Conservation (phyloP, 2,113 vertebrate species). For the Etia nguti region DNA sequence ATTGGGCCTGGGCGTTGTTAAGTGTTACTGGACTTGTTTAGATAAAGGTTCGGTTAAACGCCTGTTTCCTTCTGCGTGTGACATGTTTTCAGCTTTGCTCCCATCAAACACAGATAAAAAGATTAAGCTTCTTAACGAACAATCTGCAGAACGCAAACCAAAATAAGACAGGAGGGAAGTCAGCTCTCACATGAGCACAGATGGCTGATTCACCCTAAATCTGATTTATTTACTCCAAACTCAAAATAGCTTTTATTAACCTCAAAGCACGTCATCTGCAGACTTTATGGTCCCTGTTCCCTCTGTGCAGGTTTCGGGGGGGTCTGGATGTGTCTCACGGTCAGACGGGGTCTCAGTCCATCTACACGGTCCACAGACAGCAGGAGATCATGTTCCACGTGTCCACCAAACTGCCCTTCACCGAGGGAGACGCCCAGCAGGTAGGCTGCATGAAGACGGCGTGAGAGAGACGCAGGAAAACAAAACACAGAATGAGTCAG, state of each 20-base stretch:
- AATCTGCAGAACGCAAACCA: not conserved
- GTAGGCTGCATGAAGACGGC: conserved; percentile 57
- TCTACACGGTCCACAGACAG: conserved; percentile 87
- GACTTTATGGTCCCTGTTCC: fast-evolving
- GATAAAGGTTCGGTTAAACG: not conserved
- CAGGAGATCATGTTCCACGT: conserved; percentile 97
- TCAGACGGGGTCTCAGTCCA: conserved; percentile 88
- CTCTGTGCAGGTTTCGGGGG: conserved; percentile 81
- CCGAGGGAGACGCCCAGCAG: conserved; percentile 89
- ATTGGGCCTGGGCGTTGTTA: not conserved
- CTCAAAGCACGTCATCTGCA: not conserved
- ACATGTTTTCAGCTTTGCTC: not conserved
- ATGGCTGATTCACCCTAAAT: not conserved
- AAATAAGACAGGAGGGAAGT: not conserved
- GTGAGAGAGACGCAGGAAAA: not conserved
- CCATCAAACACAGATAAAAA: not conserved
- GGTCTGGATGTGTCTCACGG: conserved; percentile 91
- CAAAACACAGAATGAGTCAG: not conserved
- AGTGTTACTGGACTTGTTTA: not conserved
- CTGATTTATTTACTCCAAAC: not conserved
- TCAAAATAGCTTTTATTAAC: not conserved
- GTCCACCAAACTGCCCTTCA: conserved; percentile 93
- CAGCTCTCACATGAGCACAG: not conserved
- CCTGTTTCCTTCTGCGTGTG: not conserved
- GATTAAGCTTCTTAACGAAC: not conserved